Conservation (phyloP, 1,140 invertebrate species). For the Anastrepha obliqua region DNA sequence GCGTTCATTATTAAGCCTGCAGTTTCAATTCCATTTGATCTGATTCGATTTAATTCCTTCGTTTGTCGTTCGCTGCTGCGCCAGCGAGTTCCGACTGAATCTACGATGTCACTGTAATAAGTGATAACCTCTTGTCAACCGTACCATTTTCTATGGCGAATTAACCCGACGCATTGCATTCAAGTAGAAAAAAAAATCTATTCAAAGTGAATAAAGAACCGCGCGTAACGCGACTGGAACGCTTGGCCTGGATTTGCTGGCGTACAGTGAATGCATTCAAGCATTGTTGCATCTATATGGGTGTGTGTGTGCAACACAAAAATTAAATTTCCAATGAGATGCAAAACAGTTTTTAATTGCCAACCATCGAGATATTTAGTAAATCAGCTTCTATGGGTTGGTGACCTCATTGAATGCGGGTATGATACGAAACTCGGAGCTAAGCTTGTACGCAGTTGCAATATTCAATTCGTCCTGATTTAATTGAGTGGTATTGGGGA, state of each 20-base stretch:
- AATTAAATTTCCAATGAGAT: slow-evolving; percentile 17
- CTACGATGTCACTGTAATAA: neutral
- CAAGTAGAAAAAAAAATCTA: neutral
- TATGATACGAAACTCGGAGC: neutral
- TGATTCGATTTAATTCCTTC: neutral
- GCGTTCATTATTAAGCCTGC: neutral
- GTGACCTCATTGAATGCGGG: neutral
- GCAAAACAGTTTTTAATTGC: slow-evolving; percentile 18
- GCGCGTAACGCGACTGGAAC: neutral
- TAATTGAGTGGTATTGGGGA: too few relatives aligned
- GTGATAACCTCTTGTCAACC: slow-evolving; percentile 33
- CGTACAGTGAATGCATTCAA: neutral
- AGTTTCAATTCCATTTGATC: neutral
- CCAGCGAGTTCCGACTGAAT: neutral
- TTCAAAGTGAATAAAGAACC: neutral
- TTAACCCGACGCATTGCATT: neutral
- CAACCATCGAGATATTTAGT: neutral
- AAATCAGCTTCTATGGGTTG: neutral
- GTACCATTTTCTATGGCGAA: neutral
- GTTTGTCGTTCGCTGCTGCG: neutral
- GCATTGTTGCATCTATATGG: neutral
- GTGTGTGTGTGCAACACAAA: neutral
- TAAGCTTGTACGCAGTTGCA: too few relatives aligned
- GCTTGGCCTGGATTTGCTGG: slow-evolving; percentile 1
- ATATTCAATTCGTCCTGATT: too few relatives aligned